Base-by-base conservation (phyloP, 1,140 invertebrate species). In the Heliconius nattereri region DNA sequence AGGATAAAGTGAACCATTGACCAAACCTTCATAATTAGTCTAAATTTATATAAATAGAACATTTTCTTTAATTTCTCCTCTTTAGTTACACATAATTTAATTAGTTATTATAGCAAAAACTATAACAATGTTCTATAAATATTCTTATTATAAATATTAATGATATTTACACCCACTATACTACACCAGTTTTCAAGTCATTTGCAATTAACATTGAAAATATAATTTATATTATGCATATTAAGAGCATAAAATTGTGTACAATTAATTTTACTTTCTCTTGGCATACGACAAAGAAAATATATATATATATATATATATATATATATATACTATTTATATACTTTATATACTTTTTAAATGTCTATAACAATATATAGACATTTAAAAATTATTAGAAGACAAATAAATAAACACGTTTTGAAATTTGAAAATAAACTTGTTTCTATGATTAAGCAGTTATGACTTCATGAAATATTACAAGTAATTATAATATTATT, bases 401-500 rank as follows among this genome's bases (percentile, higher is more conserved):
- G 8, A 60, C 54, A n/a, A n/a, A n/a, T n/a, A 23, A 7, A 52
- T 7, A 52, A 52, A 23, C 54, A 60, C 20, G n/a, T 60, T 60
- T 23, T 52, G 40, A 35, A 35, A 45, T 45, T 57, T 16, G 32
- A 60, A 26, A 66, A 66, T 66, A 66, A 66, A 66, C 23, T 66
- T 66, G 23, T 19, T 11, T 29, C 23, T 26, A 66, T 66, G 60
- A 26, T 26, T 66, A 66, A 66, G 29, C 23, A 7, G 5, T 26
- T 66, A 66, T 66, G 60, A 66, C 60, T 66, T 66, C 26, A 66
- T 29, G 23, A 29, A 66, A 66, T 66, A 66, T 66, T 66, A 72
- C 40, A 40, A 40, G 71, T 37, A 72, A 72, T 37, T 72, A 0
- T 26, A 37, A 72, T 72, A 72, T 72, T 72, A 72, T 72, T 72